Conservation (phyloP, 30 jellyfish, hydroid and myxozoan genomes). For the Chironex yamaguchii region DNA sequence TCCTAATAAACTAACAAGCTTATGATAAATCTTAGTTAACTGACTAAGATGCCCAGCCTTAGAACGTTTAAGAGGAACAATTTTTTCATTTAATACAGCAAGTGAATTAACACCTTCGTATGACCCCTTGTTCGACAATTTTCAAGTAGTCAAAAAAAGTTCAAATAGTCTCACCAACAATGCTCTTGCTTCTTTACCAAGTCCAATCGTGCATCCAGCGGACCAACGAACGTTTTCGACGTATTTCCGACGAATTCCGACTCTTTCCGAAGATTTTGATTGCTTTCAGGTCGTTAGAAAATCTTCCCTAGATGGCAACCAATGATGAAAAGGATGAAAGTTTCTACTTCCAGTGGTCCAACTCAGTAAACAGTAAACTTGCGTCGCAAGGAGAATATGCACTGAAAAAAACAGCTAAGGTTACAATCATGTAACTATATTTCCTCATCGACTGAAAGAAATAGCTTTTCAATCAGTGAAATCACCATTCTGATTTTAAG, state of each 20-base stretch:
- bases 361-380: not conserved
- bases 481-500: not conserved
- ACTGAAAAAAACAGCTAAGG: not conserved
- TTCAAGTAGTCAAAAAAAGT: not conserved
- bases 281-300: not conserved
- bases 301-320: not conserved
- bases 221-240: not conserved
- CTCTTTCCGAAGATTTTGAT: not conserved
- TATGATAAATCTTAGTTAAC: not conserved
- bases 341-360: not conserved
- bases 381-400: not conserved
- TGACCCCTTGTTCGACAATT: not conserved
- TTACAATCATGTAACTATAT: not conserved
- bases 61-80: not conserved
- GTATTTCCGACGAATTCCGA: not conserved
- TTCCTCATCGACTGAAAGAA: not conserved
- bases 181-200: not conserved
- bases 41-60: not conserved
- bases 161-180: not conserved
- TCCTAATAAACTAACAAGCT: not conserved
- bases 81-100: not conserved
- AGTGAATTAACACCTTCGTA: not conserved
- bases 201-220: not conserved
- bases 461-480: not conserved
- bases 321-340: not conserved